Conservation (phyloP, 2,888 invertebrate species). For the Drosophila nr. perissopoda region DNA sequence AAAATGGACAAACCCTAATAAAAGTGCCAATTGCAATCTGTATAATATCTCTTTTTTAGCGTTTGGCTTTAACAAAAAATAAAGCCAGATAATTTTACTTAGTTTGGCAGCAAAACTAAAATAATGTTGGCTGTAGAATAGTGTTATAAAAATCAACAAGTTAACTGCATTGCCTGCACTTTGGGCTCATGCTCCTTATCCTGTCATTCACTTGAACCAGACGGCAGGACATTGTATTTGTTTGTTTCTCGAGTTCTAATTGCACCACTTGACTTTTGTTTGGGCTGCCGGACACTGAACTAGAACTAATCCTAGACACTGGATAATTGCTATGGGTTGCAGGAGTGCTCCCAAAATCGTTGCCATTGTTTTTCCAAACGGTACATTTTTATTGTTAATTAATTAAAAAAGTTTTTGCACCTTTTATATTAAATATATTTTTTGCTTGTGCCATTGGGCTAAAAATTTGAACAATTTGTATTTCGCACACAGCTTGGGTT, state of each 20-base stretch:
- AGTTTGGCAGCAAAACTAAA: no score
- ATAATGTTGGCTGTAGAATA: not conserved
- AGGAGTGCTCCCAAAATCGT: conserved; percentile 31
- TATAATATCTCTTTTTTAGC: no score
- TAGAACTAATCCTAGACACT: conserved; percentile 32
- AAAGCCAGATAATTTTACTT: no score
- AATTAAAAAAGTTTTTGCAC: conserved; percentile 72
- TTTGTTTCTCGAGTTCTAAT: conserved; percentile 60
- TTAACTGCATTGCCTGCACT: conserved; percentile 56
- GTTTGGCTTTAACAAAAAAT: no score
- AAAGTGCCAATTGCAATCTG: no score
- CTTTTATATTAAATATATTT: conserved; percentile 44
- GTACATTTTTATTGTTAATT: conserved; percentile 49
- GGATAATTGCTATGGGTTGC: conserved; percentile 15
- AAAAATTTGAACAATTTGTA: conserved; percentile 72
- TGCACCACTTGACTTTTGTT: conserved; percentile 33
- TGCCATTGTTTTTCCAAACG: conserved; percentile 8
- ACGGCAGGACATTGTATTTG: conserved; percentile 26
- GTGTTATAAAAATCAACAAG: conserved; percentile 65
- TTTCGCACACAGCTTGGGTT: conserved; percentile 67
- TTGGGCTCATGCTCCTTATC: not conserved
- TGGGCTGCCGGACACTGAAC: conserved; percentile 5
- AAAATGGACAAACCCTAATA: no score
- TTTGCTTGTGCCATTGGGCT: conserved; percentile 27
- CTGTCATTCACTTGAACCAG: conserved; percentile 38